Evolutionary conservation across 1,140 invertebrate species (phyloP).

Genomic region (Charaxes varanes): DNA sequence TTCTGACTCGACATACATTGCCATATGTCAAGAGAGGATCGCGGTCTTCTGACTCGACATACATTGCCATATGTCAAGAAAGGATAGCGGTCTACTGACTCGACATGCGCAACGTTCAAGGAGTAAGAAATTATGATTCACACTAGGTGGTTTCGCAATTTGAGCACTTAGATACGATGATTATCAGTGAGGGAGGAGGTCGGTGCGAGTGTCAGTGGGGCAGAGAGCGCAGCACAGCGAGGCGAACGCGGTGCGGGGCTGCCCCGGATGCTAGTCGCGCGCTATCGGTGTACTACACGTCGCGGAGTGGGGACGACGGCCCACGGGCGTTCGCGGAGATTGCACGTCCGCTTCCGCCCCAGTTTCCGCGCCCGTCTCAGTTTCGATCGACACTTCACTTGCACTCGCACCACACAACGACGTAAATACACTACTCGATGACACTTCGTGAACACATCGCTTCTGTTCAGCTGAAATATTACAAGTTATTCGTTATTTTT

Average conservation of each 20-base stretch:
- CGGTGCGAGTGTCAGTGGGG: no score
- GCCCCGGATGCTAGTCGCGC: slow-evolving; percentile 35
- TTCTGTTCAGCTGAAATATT: slow-evolving; percentile 56
- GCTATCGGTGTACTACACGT: slow-evolving; percentile 54
- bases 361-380: slow-evolving; percentile 26
- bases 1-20: no score
- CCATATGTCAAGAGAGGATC: no score
- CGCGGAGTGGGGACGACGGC: slow-evolving; percentile 35
- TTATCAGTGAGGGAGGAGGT: no score
- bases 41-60: no score
- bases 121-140: no score
- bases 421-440: slow-evolving; percentile 44
- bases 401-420: slow-evolving; percentile 33
- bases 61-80: no score
- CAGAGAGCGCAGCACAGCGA: slow-evolving; percentile 16
- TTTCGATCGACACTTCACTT: slow-evolving; percentile 46
- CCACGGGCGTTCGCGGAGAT: slow-evolving; percentile 40
- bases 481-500: no score
- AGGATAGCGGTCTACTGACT: no score
- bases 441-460: slow-evolving; percentile 59
- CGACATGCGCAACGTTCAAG: no score
- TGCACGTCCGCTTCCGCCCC: slow-evolving; percentile 13
- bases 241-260: slow-evolving; percentile 14
- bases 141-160: no score
- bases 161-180: no score